Conservation (phyloP, 2,113 vertebrate genomes). For the cattle (Bos taurus) region DNA sequence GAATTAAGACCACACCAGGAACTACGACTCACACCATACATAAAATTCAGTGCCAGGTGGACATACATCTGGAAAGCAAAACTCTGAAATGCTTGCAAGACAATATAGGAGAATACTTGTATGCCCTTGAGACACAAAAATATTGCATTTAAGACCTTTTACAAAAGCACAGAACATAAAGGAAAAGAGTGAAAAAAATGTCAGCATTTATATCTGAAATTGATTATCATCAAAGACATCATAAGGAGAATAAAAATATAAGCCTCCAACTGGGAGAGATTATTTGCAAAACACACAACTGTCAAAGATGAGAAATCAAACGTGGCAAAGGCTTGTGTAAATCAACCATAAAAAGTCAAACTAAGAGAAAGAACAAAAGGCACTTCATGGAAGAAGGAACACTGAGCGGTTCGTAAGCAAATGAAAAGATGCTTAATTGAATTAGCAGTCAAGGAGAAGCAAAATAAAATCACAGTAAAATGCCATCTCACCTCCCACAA, state of each 20-base stretch:
- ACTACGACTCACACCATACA: not conserved
- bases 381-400: not conserved
- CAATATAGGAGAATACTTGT: not conserved
- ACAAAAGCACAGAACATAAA: not conserved
- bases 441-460: not conserved
- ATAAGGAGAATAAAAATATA: not conserved
- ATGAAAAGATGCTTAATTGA: conserved; percentile 1
- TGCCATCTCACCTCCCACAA: not conserved
- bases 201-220: not conserved
- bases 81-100: not conserved
- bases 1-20: not conserved
- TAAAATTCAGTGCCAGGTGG: not conserved
- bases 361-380: not conserved
- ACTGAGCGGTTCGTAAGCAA: not conserved
- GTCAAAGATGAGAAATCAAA: not conserved
- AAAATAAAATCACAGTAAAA: not conserved
- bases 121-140: not conserved
- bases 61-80: not conserved
- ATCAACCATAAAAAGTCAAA: not conserved
- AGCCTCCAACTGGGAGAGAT: not conserved
- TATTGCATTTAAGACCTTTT: not conserved
- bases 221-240: not conserved
- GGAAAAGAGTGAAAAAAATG: not conserved
- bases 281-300: not conserved
- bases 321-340: not conserved